Evolutionary conservation across 2,888 invertebrate species (phyloP), one percentile per base, ranked within the genome.

Genomic region (Dione juno): DNA sequence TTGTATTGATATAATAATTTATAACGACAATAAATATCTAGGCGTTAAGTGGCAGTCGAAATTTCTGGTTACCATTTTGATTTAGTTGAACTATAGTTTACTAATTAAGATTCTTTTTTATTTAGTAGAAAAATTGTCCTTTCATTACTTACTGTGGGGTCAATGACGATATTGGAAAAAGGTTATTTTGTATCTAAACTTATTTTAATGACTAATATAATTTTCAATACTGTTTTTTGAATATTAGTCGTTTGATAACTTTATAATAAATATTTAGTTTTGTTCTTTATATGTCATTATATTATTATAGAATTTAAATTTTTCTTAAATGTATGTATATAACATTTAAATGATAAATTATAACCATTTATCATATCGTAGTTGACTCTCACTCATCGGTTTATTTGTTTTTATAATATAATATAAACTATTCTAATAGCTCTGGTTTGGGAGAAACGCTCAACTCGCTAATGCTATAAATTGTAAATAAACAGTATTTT

Each of bases 11-110:
- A 0, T 66, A 70, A 69, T 70, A 72, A 75, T 76, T 73, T 73
- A 67, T 74, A 71, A 66, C 70, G 79, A 80, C 79, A 80, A 79
- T 79, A 80, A 80, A 75, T 65, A 53, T 74, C 74, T 63, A 76
- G 77, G 75, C 66, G 52, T 72, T 79, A 79, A 79, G 77, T 72
- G 64, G 72, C 77, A 77, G 74, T 77, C 76, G 74, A 78, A 77
- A 78, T 77, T 78, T 76, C 63, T 76, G 45, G 79, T 79, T 79
- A 78, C 78, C 77, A 76, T 67, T 71, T 75, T 75, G 73, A 72
- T 73, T 76, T 70, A 63, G 67, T 65, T 53, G 10, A 53, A 53
- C 35, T 53, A 63, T 70, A 65, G 54, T 48, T 58, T 45, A 66
- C 48, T 61, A 64, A 52, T 45, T 65, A 13, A 54, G 58, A 67